Evolutionary conservation across 2,888 invertebrate genomes (phyloP).

Genomic region (Thysanoteuthis rhombus): DNA sequence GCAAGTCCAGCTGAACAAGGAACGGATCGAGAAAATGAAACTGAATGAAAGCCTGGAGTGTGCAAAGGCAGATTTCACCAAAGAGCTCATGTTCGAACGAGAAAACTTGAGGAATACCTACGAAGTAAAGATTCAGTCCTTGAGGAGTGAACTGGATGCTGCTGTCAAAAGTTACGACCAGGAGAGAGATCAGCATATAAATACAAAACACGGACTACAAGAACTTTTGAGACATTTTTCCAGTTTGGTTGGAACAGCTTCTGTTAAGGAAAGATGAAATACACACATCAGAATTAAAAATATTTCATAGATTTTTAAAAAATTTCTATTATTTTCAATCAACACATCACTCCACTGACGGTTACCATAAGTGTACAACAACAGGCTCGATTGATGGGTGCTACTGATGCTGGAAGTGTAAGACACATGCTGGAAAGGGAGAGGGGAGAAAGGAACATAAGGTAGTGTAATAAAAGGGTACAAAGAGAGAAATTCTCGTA

Average conservation of each 20-base stretch:
- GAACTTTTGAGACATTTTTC: slow-evolving; percentile 60
- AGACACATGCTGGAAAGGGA: too few relatives aligned
- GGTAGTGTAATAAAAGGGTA: too few relatives aligned
- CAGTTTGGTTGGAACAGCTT: slow-evolving; percentile 49
- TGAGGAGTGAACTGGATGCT: slow-evolving; percentile 50
- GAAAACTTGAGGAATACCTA: slow-evolving; percentile 51
- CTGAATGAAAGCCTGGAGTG: slow-evolving; percentile 50
- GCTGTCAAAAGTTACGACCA: slow-evolving; percentile 46
- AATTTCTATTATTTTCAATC: too few relatives aligned
- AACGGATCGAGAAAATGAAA: slow-evolving; percentile 49
- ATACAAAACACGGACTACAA: slow-evolving; percentile 55
- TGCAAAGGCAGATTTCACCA: slow-evolving; percentile 46
- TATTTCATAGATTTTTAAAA: slow-evolving; percentile 22
- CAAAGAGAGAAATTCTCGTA: too few relatives aligned
- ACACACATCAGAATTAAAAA: slow-evolving; percentile 42
- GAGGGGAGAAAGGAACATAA: too few relatives aligned
- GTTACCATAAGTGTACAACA: too few relatives aligned
- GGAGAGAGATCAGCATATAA: slow-evolving; percentile 49
- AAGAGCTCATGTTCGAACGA: slow-evolving; percentile 48
- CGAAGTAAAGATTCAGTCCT: slow-evolving; percentile 50
- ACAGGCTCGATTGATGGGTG: too few relatives aligned
- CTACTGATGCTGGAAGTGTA: too few relatives aligned
- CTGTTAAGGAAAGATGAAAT: slow-evolving; percentile 50
- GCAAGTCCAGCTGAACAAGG: slow-evolving; percentile 48
- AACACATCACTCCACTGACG: too few relatives aligned